Base-by-base conservation (phyloP, 2,888 invertebrate genomes). In the Chymomyza caudatula region DNA sequence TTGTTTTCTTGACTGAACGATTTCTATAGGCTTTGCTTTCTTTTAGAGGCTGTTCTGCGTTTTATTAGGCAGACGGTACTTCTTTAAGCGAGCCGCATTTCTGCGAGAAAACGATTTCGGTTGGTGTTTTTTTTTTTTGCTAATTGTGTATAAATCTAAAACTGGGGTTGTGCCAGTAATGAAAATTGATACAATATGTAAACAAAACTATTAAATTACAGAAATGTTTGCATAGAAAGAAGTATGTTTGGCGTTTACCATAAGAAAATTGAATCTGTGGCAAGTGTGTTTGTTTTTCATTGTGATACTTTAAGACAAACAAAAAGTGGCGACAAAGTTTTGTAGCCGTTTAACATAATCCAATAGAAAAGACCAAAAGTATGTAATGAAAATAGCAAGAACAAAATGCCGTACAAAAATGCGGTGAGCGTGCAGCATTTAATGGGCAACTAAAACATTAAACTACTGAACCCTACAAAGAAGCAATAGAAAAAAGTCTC, bases 111-210 rank as follows among this genome's bases (percentile, higher is more conserved):
- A 13, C 37, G 29, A 42, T 42, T 69, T 62, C 29, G 13, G 42
- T 29, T 23, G 13, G 49, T 66, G 37, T 49, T 42, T 56, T 29
- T 47, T 29, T 62, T 17, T 49, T 67, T 63, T 70, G 59, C 68
- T 73, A 76, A 76, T 76, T 76, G 74, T 64, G 65, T 71, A 77
- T 68, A 63, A 73, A 73, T 76, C 71, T 71, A 65, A 71, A 73
- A 67, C 65, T 55, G 64, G 62, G 52, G 17, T 49, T 44, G 63
- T 71, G 69, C 65, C 54, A 64, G 55, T 67, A 44, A 51, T 58
- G 47, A 67, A 77, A 77, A 77, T 77, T 74, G 77, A 73, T 70
- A 73, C 74, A 77, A 76, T 73, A 76, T 75, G 77, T 73, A 77
- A 77, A 74, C 74, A 74, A 74, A 77, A 74, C 73, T 70, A 73